phyloP scores from a whole-genome alignment of 2,888 invertebrate genomes.

The Cryptocephalus primarius region DNA sequence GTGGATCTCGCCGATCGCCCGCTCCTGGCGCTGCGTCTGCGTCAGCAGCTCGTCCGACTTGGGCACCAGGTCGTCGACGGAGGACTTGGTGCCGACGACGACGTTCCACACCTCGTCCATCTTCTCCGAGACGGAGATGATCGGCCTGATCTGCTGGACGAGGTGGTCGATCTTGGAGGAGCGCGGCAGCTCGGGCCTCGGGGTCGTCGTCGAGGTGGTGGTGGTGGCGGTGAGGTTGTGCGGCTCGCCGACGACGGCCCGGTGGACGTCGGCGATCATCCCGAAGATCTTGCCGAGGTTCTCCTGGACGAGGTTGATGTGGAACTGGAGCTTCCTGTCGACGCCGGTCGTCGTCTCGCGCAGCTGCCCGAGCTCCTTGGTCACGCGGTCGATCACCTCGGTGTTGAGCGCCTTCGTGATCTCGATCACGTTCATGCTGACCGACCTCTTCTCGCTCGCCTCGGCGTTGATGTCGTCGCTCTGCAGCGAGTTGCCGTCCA shows the following conservation, averaged over 20 bases:
- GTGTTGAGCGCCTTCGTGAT: slow-evolving; percentile 74
- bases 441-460: slow-evolving; percentile 77
- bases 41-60: slow-evolving; percentile 78
- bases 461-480: slow-evolving; percentile 73
- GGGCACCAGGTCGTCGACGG: slow-evolving; percentile 74
- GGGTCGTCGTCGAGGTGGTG: slow-evolving; percentile 45
- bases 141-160: slow-evolving; percentile 73
- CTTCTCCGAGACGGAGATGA: slow-evolving; percentile 76
- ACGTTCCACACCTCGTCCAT: slow-evolving; percentile 90
- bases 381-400: slow-evolving; percentile 69
- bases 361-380: slow-evolving; percentile 71
- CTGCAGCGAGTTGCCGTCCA: slow-evolving; percentile 71
- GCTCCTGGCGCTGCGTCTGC: slow-evolving; percentile 76
- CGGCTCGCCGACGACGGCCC: slow-evolving; percentile 69
- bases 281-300: slow-evolving; percentile 68
- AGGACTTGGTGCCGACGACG: slow-evolving; percentile 79
- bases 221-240: slow-evolving; percentile 48
- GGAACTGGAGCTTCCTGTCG: slow-evolving; percentile 73
- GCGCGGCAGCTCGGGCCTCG: slow-evolving; percentile 41
- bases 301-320: slow-evolving; percentile 73
- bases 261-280: slow-evolving; percentile 73
- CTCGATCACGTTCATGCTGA: slow-evolving; percentile 72
- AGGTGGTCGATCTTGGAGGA: slow-evolving; percentile 70
- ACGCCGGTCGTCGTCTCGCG: slow-evolving; percentile 65
- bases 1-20: slow-evolving; percentile 79